Evolutionary conservation across 2,113 vertebrate species (phyloP), one percentile per base, ranked within the genome.

Genomic region (Cranoglanis bouderius): DNA sequence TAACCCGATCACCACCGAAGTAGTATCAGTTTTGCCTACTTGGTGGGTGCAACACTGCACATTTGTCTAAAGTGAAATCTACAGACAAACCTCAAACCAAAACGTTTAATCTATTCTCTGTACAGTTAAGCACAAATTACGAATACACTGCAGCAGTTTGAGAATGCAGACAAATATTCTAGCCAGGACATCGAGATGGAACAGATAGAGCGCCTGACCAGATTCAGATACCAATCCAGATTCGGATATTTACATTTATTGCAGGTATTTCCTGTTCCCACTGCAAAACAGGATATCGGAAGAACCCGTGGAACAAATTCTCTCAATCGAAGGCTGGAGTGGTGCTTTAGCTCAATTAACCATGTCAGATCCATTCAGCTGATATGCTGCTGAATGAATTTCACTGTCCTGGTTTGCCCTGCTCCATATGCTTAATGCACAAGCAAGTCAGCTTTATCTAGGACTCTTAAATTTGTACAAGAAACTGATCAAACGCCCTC

Each of bases 41-140:
- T 26, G 32, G 53, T 82, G 81, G 35, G 81, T 40, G 55, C 35
- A 87, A 87, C 19, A 89, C 63, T 91, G 89, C 89, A 92, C 87
- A 90, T 63, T 10, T 49, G 19, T 81, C 18, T 35, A 49, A 35
- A 38, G n/a, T 2, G 55, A 49, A 35, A 26, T 78, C 24, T 57
- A 61, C 35, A n/a, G 6, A 43, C 5, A 13, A 53, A 51, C 49
- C 72, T 80, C n/a, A 51, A 57, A 82, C 78, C 49, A n/a, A 55
- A 40, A 55, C 5, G 2, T 49, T 35, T n/a, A 19, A 38, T 57
- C 51, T 57, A 13, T 82, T 82, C 10, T 57, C n/a, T 57, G 32
- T 55, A 53, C 46, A 80, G 75, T 65, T n/a, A 65, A 63, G 59
- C 43, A 4, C n/a, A 72, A 51, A 85, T 19, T 1, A 9, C 0